phyloP scores from a whole-genome alignment of 2,888 invertebrate species.

The Trachelus iudaicus region DNA sequence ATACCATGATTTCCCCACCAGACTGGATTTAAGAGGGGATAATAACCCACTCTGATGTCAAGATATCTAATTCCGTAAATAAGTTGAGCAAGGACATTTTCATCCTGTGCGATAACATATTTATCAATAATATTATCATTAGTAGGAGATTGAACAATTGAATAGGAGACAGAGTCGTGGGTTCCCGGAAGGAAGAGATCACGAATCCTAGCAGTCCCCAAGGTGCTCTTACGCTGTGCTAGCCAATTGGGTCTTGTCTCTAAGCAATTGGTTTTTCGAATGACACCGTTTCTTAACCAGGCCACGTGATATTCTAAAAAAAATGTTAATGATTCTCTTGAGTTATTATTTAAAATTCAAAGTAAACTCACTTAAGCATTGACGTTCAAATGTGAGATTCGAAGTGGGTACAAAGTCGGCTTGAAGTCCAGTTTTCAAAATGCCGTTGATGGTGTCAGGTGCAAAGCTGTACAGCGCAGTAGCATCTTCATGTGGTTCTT shows the following conservation, averaged over 20 bases:
- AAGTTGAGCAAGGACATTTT: constrained; percentile 70
- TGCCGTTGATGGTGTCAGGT: constrained; percentile 35
- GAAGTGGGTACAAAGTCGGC: constrained; percentile 42
- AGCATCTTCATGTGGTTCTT: constrained; percentile 19
- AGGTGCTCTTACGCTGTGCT: constrained; percentile 64
- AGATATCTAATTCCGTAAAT: constrained; percentile 72
- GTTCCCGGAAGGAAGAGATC: constrained; percentile 77
- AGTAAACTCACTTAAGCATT: constrained; percentile 44
- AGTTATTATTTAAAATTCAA: not conserved
- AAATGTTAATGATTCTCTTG: constrained; percentile 5
- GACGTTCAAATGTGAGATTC: constrained; percentile 39
- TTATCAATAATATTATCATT: constrained; percentile 64
- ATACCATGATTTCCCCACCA: constrained; percentile 72
- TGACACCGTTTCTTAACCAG: constrained; percentile 46
- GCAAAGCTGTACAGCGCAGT: constrained; percentile 19
- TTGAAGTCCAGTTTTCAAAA: constrained; percentile 40
- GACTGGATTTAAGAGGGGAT: constrained; percentile 53
- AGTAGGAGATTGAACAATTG: constrained; percentile 37
- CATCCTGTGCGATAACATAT: constrained; percentile 70
- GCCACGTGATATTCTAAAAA: constrained; percentile 44
- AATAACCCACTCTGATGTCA: constrained; percentile 71
- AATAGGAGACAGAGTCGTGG: constrained; percentile 76
- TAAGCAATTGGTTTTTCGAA: constrained; percentile 66
- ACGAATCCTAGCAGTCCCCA: constrained; percentile 67
- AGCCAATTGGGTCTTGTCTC: constrained; percentile 72